Base-by-base conservation (phyloP, 2,888 invertebrate genomes). In the Doris montereyensis region DNA sequence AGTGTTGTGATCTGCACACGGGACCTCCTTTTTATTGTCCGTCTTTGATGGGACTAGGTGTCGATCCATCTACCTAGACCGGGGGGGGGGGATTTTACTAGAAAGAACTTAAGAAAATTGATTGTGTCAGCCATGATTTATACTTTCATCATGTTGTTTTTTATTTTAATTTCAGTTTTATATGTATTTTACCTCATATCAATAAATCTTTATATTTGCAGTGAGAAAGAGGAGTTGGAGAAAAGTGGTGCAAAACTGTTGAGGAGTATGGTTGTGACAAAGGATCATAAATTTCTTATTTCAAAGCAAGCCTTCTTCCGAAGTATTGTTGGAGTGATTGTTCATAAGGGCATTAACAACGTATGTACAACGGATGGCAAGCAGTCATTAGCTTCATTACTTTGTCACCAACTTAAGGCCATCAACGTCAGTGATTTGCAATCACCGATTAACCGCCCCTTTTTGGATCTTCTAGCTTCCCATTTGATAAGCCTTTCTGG, bases 371-470 rank as follows among this genome's bases (percentile, higher is more conserved):
- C 24, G 0, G 58, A 35, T 17, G 28, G 73, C 28, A 77, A 65
- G 30, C 52, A 34, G 28, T 57, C 78, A 13, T 57, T 80, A 24
- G 30, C 52, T 13, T 13, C 67, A 1, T 35, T 78, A 34, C 30
- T 81, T 35, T 71, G 77, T 34, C 68, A 71, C 62, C 13, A 58
- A 1, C 13, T 81, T 30, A 77, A 80, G 24, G 60, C 10, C 0
- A 26, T 80, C 32, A 60, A 71, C 0, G 21, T 10, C 5, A 30
- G 32, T 10, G 62, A 67, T 10, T 10, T 75, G 34, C 41, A 26
- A 5, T 73, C 41, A 32, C 41, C 34, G 71, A 72, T 32, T 8
- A 34, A 41, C 62, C 52, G 21, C 17, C n/a, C 24, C 58, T 60
- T 65, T 24, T 72, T 78, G 62, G 67, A 74, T 34, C 52, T 32